Evolutionary conservation across 2,797 vertebrate species (phyloP).

Genomic region (Podargus strigoides): DNA sequence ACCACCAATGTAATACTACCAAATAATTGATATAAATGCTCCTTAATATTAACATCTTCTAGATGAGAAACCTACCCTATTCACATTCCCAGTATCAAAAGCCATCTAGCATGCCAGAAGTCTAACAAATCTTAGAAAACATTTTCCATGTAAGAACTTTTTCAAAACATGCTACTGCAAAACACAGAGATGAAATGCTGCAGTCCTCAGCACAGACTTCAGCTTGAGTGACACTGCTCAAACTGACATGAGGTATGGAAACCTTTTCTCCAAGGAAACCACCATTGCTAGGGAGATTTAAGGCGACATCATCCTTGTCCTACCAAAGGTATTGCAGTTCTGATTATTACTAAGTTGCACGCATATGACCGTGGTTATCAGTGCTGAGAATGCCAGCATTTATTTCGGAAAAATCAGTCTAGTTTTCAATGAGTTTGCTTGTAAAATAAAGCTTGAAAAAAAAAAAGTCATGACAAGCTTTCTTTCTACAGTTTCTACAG

Average conservation of each 20-base stretch:
- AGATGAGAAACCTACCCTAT: background rate
- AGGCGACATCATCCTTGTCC: rapidly evolving
- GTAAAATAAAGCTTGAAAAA: background rate
- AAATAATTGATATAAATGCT: background rate
- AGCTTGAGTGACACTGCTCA: background rate
- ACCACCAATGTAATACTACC: background rate
- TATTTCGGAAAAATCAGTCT: background rate
- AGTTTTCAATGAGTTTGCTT: background rate
- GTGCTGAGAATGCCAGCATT: background rate
- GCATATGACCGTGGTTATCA: background rate
- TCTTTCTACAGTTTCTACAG: background rate
- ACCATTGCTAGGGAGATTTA: background rate
- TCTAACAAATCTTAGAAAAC: background rate
- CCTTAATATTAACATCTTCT: background rate
- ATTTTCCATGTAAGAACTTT: background rate
- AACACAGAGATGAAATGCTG: background rate
- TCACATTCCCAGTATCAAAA: background rate
- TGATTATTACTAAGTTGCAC: background rate
- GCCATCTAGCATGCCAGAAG: background rate
- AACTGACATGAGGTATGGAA: background rate
- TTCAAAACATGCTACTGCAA: background rate
- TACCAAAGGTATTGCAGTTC: background rate
- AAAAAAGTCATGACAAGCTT: background rate
- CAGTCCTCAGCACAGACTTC: background rate
- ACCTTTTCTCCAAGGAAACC: background rate